Evolutionary conservation across 2,797 vertebrate species (phyloP), one percentile per base, ranked within the genome.

Genomic region (Eurystomus glaucurus): DNA sequence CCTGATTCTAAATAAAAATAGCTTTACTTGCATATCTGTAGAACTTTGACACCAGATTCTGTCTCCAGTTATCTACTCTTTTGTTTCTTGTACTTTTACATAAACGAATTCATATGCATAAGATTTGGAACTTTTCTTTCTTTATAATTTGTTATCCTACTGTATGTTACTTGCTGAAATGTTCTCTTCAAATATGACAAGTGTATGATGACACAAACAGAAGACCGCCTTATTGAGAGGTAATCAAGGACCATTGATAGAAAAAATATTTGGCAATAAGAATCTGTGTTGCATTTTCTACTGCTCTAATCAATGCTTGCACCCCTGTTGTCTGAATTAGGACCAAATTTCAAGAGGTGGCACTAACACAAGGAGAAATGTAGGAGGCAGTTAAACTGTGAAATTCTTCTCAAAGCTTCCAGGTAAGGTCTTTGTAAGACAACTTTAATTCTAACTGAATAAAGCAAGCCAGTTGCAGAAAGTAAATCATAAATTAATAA

Each of bases 401-500:
- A 78, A 79, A 45, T 65, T 86, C 20, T 55, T 93, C 80, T 52
- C 33, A 52, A 90, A 50, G 7, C 10, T 93, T 91, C 28, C 43
- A 62, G 65, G 64, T 55, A 86, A 92, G 64, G 54, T 45, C 28
- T 35, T 62, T 52, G 13, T 61, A 71, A 75, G 54, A 68, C 45
- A 92, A 66, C 9, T 82, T 74, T 72, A 69, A 79, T 88, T 85
- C 54, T 65, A 62, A 80, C 46, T 82, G 39, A 95, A 77, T 85
- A 92, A 82, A 64, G 45, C n/a, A 84, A 13, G 71, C 10, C 41
- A 75, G 48, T 57, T 85, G 65, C 18, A 60, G 69, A 74, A 87
- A 85, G 33, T 70, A 90, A 78, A 93, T 87, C 41, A 86, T 92
- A 52, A 96, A 94, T 95, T 89, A 95, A 79, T 79, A 93, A 95